Evolutionary conservation across 2,113 vertebrate species (phyloP).

Genomic region (Rhea pennata): DNA sequence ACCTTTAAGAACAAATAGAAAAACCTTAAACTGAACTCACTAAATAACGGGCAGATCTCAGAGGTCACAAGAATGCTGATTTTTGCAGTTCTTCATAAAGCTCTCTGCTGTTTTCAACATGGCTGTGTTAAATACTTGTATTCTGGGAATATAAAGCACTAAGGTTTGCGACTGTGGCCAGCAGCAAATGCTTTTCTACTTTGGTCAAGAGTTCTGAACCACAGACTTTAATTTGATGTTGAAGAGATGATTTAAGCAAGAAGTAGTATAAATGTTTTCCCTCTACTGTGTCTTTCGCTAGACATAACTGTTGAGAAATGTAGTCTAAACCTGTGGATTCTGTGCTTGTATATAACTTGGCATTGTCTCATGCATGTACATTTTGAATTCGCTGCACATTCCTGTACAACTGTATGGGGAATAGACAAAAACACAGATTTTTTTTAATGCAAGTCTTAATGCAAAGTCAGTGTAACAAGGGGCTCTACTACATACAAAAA

Average conservation of each 20-base stretch:
- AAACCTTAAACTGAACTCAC: neutral
- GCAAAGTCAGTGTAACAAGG: neutral
- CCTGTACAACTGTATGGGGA: neutral
- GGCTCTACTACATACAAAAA: neutral
- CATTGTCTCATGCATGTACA: neutral
- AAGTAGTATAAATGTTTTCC: neutral
- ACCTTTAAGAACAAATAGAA: neutral
- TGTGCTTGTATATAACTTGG: neutral
- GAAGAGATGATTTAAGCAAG: neutral
- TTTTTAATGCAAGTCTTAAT: neutral
- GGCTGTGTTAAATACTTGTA: neutral
- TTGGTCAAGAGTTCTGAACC: neutral
- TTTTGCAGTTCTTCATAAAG: slow-evolving; percentile 26
- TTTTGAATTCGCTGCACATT: neutral
- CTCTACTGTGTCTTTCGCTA: neutral
- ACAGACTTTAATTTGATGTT: neutral
- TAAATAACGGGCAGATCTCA: neutral
- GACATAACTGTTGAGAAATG: neutral
- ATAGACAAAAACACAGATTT: neutral
- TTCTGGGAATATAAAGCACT: neutral
- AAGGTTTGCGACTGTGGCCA: neutral
- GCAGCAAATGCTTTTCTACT: neutral
- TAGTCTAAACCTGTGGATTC: neutral
- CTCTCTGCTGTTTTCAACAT: neutral
- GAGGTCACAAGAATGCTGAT: neutral